phyloP scores from a whole-genome alignment of 2,113 vertebrate genomes.

The Dolichallabes microphthalmus region DNA sequence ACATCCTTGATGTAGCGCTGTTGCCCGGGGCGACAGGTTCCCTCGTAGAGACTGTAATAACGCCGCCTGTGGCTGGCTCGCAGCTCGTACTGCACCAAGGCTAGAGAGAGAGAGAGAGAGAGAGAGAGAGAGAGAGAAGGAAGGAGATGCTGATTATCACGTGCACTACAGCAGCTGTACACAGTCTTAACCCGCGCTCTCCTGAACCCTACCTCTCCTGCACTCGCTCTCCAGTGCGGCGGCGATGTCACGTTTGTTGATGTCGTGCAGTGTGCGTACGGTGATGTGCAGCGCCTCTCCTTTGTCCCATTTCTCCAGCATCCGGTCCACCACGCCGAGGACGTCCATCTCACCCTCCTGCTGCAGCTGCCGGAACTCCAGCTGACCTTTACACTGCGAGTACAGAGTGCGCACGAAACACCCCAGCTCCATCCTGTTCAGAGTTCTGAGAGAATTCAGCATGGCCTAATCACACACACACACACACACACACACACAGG shows the following conservation, averaged over 20 bases:
- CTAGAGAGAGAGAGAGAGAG: slow-evolving; percentile 44
- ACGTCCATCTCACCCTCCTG: slow-evolving; percentile 57
- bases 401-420: slow-evolving; percentile 42
- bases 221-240: slow-evolving; percentile 46
- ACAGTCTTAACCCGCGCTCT: background rate
- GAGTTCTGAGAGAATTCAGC: slow-evolving; percentile 29
- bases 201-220: slow-evolving; percentile 58
- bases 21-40: slow-evolving; percentile 58
- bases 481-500: background rate
- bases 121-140: background rate
- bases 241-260: slow-evolving; percentile 48
- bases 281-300: slow-evolving; percentile 55
- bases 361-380: slow-evolving; percentile 19
- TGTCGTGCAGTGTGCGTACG: slow-evolving; percentile 49
- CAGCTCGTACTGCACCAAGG: slow-evolving; percentile 53
- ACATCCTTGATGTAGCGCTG: slow-evolving; percentile 56
- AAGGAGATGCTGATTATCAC: background rate
- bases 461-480: slow-evolving; percentile 57
- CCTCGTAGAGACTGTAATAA: slow-evolving; percentile 61
- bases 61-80: slow-evolving; percentile 47
- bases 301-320: slow-evolving; percentile 59
- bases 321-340: slow-evolving; percentile 70
- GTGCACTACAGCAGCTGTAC: background rate
- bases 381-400: background rate
- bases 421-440: slow-evolving; percentile 47